Conservation (phyloP, 2,113 vertebrate species). For the Triplophysa dalaica region DNA sequence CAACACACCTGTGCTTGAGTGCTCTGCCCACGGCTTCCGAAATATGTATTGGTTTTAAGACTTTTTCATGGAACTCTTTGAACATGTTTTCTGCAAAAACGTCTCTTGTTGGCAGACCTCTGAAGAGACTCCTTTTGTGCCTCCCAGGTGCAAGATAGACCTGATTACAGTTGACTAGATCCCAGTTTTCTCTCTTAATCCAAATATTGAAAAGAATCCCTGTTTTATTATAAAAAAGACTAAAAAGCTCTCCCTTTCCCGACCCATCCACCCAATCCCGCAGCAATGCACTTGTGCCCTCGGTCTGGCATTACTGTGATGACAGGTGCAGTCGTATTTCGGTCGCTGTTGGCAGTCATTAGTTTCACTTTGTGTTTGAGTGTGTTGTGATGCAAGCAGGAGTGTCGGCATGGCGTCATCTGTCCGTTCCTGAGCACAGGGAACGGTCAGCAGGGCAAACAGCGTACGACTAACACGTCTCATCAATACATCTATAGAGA, state of each 20-base stretch:
- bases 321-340: conserved; percentile 61
- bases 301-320: conserved; percentile 41
- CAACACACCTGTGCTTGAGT: conserved; percentile 30
- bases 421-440: conserved; percentile 34
- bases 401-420: conserved; percentile 45
- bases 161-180: conserved; percentile 11
- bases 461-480: conserved; percentile 44
- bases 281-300: conserved; percentile 46
- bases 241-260: background rate
- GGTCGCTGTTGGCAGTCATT: conserved; percentile 37
- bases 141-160: background rate
- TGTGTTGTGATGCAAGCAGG: conserved; percentile 54
- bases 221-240: background rate
- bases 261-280: background rate
- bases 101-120: conserved; percentile 4
- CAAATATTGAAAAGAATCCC: conserved; percentile 7
- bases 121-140: conserved; percentile 21
- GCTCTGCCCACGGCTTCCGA: background rate
- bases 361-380: conserved; percentile 46
- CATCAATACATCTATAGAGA: background rate
- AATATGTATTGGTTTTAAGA: conserved; percentile 23
- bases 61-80: conserved; percentile 8
- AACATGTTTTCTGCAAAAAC: background rate
- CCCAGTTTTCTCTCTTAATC: conserved; percentile 12
- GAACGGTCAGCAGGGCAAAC: conserved; percentile 36